Conservation (phyloP, 2,797 vertebrate genomes). For the Pygocentrus nattereri region DNA sequence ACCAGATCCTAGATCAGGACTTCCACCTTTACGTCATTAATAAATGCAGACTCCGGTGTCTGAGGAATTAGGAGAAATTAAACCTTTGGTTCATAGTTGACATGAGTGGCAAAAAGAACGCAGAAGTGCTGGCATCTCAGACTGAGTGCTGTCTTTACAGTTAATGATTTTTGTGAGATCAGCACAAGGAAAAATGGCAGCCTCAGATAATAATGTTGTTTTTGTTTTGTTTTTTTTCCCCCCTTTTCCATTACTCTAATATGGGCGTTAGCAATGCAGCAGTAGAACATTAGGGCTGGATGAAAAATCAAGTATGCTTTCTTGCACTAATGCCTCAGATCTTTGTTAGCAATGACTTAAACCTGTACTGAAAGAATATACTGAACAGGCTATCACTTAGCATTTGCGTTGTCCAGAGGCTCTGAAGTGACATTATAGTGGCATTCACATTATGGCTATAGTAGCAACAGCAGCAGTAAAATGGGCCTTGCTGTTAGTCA, state of each 20-base stretch:
- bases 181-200: constrained; percentile 49
- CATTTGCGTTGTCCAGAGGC: not conserved
- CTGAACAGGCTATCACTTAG: not conserved
- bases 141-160: constrained; percentile 69
- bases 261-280: not conserved
- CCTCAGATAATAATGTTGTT: constrained; percentile 50
- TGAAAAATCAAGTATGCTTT: not conserved
- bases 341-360: not conserved
- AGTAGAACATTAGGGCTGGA: not conserved
- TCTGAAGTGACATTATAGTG: constrained; percentile 2
- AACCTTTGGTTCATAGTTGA: not conserved
- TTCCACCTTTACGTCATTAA: not conserved
- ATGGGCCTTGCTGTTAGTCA: not conserved
- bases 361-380: not conserved
- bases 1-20: not conserved
- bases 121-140: not conserved
- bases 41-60: not conserved
- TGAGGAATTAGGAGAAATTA: constrained; percentile 6
- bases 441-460: not conserved
- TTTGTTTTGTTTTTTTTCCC: constrained; percentile 21
- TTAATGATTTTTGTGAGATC: constrained; percentile 65
- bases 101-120: not conserved
- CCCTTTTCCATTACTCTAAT: constrained; percentile 2
- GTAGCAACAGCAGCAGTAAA: not conserved
- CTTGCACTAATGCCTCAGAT: not conserved